Conservation (phyloP, 2,888 invertebrate genomes). For the Cephalotes varians region DNA sequence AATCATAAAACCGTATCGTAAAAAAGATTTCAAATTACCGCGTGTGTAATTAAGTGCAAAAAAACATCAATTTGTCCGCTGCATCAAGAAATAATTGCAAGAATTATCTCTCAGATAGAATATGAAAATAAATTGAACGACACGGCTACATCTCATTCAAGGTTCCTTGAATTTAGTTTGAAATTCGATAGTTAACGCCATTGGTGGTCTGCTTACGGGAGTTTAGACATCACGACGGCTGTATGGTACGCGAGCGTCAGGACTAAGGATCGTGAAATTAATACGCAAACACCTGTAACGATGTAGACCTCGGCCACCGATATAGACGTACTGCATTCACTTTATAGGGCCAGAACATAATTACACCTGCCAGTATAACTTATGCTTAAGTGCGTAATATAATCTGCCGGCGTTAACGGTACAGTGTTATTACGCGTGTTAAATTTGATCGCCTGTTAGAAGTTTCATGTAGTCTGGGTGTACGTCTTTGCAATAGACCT, state of each 20-base stretch:
- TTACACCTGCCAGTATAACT: slow-evolving; percentile 71
- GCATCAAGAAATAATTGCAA: background rate
- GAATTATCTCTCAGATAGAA: background rate
- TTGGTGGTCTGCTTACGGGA: slow-evolving; percentile 1
- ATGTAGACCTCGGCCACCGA: slow-evolving; percentile 36
- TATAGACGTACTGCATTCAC: slow-evolving; percentile 40
- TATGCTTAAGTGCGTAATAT: slow-evolving; percentile 75
- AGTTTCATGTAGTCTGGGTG: slow-evolving; percentile 64
- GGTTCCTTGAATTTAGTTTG: slow-evolving; percentile 23
- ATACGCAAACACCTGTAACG: slow-evolving; percentile 62
- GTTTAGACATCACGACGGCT: slow-evolving; percentile 33
- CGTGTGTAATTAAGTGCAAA: background rate
- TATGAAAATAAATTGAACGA: background rate
- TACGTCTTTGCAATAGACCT: slow-evolving; percentile 65
- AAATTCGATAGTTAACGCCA: slow-evolving; percentile 45
- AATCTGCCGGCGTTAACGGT: slow-evolving; percentile 70
- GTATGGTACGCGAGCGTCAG: slow-evolving; percentile 34
- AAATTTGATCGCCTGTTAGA: slow-evolving; percentile 74
- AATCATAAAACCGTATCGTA: background rate
- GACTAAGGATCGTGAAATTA: slow-evolving; percentile 56
- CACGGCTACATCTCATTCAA: background rate
- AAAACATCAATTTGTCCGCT: background rate
- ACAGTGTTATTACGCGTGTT: slow-evolving; percentile 76
- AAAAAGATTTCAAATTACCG: background rate
- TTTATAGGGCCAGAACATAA: slow-evolving; percentile 62